Evolutionary conservation across 2,888 invertebrate genomes (phyloP).

Genomic region (Patella caerulea): DNA sequence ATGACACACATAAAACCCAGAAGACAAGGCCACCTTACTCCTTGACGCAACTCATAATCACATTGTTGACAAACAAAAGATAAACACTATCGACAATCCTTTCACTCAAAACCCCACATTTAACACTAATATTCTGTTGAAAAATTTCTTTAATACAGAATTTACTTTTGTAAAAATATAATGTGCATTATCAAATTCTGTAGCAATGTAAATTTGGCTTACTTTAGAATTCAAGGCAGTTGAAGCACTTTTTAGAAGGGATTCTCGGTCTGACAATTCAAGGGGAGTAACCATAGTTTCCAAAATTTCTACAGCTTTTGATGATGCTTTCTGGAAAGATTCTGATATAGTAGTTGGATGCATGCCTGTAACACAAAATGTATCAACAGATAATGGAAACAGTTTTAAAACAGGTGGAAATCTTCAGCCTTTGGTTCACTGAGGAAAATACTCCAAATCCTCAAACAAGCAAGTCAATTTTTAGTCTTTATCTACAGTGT

Average conservation of each 20-base stretch:
- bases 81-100: background rate
- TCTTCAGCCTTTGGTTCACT: too few relatives aligned
- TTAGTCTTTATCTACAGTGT: too few relatives aligned
- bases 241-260: constrained; percentile 93
- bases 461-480: too few relatives aligned
- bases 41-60: too few relatives aligned
- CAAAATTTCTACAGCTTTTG: constrained; percentile 83
- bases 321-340: constrained; percentile 87
- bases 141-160: background rate
- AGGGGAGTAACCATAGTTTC: constrained; percentile 85
- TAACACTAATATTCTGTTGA: background rate
- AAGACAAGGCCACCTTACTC: too few relatives aligned
- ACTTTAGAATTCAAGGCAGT: constrained; percentile 97
- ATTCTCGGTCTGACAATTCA: constrained; percentile 87
- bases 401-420: too few relatives aligned
- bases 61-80: too few relatives aligned
- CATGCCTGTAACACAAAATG: constrained; percentile 78
- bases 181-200: background rate
- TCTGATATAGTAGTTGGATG: constrained; percentile 98
- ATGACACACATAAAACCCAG: too few relatives aligned
- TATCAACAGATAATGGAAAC: too few relatives aligned
- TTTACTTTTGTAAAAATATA: background rate
- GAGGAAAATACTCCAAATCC: too few relatives aligned
- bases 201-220: constrained; percentile 25
- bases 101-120: background rate